These are phyloP conservation scores for Drosophila helvetica DNA, from an alignment of 2,888 invertebrate species.

Conservation along the genomic window DNA sequence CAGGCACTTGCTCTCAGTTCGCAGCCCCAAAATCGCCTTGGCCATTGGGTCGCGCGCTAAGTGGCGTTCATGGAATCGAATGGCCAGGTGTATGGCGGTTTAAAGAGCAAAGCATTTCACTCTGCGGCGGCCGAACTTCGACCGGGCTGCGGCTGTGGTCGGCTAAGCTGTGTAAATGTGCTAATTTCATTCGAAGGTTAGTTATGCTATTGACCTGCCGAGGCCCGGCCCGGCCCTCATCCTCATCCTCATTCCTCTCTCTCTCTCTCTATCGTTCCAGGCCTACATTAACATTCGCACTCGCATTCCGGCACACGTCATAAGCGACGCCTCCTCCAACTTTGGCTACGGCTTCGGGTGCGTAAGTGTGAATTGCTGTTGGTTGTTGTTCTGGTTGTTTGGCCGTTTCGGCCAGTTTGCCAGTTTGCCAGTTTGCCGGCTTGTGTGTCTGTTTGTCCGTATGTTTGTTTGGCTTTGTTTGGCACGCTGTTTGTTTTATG, in stretches of 20 bases:
- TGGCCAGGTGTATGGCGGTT: slow-evolving; percentile 58
- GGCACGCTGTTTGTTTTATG: slow-evolving; percentile 70
- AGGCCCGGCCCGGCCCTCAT: slow-evolving; percentile 12
- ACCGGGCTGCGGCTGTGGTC: slow-evolving; percentile 55
- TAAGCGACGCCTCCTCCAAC: slow-evolving; percentile 60
- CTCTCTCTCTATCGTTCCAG: background rate
- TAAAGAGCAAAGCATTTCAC: slow-evolving; percentile 77
- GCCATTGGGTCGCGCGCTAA: slow-evolving; percentile 59
- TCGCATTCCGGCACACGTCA: slow-evolving; percentile 60
- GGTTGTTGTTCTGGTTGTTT: slow-evolving; percentile 45
- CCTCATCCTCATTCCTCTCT: too few relatives aligned
- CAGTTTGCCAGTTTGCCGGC: slow-evolving; percentile 46
- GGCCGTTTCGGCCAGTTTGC: slow-evolving; percentile 32
- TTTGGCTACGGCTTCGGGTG: slow-evolving; percentile 73
- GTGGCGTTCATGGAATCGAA: slow-evolving; percentile 79
- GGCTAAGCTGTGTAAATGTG: slow-evolving; percentile 77
- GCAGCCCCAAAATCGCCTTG: too few relatives aligned
- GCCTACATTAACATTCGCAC: slow-evolving; percentile 11
- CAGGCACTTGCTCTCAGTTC: slow-evolving; percentile 53
- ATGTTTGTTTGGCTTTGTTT: slow-evolving; percentile 49
- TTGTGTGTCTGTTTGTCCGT: slow-evolving; percentile 49
- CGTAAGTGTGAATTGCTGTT: slow-evolving; percentile 80
- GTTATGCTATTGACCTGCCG: slow-evolving; percentile 75
- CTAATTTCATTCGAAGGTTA: slow-evolving; percentile 79
- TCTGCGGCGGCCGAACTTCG: slow-evolving; percentile 40